Evolutionary conservation across 2,888 invertebrate species (phyloP).

Genomic region (Pseudococcus jackbeardsleyi): DNA sequence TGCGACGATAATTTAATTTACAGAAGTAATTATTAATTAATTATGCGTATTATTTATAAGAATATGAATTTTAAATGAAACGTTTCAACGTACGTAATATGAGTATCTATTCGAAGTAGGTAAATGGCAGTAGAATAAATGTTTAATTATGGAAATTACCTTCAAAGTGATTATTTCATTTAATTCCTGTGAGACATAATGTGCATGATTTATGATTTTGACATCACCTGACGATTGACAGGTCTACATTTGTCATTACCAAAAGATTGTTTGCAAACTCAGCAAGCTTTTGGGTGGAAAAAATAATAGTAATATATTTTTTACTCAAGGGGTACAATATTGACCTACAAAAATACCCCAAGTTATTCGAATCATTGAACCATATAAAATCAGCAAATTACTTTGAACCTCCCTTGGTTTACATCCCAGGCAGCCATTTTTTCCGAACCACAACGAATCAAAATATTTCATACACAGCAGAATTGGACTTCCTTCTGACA

Average conservation of each 20-base stretch:
- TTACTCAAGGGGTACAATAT: background rate
- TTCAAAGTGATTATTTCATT: background rate
- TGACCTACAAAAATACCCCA: background rate
- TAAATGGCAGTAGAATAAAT: background rate
- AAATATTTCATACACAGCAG: background rate
- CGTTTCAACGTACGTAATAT: background rate
- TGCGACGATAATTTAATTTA: conserved; percentile 45
- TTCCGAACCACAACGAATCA: background rate
- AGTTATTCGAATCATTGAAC: background rate
- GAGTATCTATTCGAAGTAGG: background rate
- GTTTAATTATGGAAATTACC: background rate
- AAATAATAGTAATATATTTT: background rate
- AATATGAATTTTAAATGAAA: conserved; percentile 7
- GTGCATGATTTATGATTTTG: background rate
- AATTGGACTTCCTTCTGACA: background rate
- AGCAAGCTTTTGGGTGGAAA: background rate
- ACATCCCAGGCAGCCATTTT: conserved; percentile 15
- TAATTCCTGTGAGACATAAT: background rate
- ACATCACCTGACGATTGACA: background rate
- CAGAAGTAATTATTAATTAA: conserved; percentile 41
- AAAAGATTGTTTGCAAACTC: background rate
- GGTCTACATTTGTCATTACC: background rate
- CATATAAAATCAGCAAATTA: background rate
- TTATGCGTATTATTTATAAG: conserved; percentile 11
- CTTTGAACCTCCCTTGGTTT: background rate